Base-by-base conservation (phyloP, 2,888 invertebrate genomes). In the Drosophila pseudotakahashii region DNA sequence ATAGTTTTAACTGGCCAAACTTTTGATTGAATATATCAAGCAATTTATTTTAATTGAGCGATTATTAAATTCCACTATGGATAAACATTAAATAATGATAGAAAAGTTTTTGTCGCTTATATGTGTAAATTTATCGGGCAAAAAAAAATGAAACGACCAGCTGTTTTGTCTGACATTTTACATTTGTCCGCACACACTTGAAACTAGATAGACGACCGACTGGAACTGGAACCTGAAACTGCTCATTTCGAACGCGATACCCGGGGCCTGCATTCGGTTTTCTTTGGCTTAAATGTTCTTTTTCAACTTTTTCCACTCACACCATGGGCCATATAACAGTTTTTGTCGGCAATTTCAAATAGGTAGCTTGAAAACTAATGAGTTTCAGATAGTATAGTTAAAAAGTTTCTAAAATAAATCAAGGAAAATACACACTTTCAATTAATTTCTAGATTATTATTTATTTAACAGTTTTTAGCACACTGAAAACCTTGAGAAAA, bases 121-220 rank as follows among this genome's bases (percentile, higher is more conserved):
- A 9, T 16, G 32, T 32, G 26, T 14, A 7, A 9, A 48, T 48
- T 16, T 16, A 7, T 14, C 14, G 10, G 14, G 4, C 9, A 14
- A 3, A 5, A 3, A n/a, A 32, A 47, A 14, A n/a, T 16, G 1
- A 4, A 32, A 34, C 26, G 6, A 10, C 7, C 14, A 13, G 26
- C 19, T 36, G 19, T 37, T 23, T 3, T 30, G 11, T 14, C 42
- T 57, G 62, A 61, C 48, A 34, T 66, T 64, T 51, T 34, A 14
- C 64, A 54, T 19, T 66, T 66, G 53, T 66, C 64, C 64, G 64
- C 32, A 39, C 36, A 54, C 64, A 54, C 64, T 66, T 54, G 53
- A 66, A 45, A 66, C 64, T 37, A 54, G 64, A 66, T 66, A 39
- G 64, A 53, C 67, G 64, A 45, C 64, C 64, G 64, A 66, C 53